A percentile compares a stretch with the other conserved stretches of the same genome.
phyloP scores from a whole-genome alignment of 2,113 vertebrate genomes.

The Trogon melanurus region DNA sequence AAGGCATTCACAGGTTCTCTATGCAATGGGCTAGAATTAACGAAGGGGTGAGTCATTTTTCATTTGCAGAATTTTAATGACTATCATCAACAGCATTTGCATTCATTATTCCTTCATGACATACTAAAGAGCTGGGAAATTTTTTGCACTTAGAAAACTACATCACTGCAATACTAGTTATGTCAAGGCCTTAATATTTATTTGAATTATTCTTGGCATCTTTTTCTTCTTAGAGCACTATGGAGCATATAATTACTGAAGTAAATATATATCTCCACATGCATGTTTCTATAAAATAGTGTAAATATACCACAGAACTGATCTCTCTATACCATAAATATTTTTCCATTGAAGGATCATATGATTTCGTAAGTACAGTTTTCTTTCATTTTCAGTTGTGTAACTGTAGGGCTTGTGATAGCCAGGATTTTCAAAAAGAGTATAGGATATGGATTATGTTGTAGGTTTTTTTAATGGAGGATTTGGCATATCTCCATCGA shows the following conservation, averaged over 20 bases:
- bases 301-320: background rate
- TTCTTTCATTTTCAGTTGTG: background rate
- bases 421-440: background rate
- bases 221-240: background rate
- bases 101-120: slow-evolving; percentile 63
- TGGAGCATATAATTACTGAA: slow-evolving; percentile 7
- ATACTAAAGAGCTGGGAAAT: slow-evolving; percentile 18
- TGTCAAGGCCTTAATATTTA: slow-evolving; percentile 49
- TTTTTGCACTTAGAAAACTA: slow-evolving; percentile 23
- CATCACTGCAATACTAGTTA: background rate
- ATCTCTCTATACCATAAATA: background rate
- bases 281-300: background rate
- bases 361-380: background rate
- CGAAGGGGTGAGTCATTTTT: slow-evolving; percentile 71
- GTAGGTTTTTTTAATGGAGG: background rate
- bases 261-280: slow-evolving; percentile 5
- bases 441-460: accelerated
- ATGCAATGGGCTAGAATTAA: slow-evolving; percentile 71
- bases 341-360: background rate
- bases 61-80: slow-evolving; percentile 77
- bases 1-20: slow-evolving; percentile 67
- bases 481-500: background rate
- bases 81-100: slow-evolving; percentile 72
- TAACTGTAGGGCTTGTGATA: background rate
- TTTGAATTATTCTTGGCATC: slow-evolving; percentile 22